These are phyloP conservation scores for Drosophila miranda DNA, from an alignment of 1,140 invertebrate genomes.

Conservation along the genomic window DNA sequence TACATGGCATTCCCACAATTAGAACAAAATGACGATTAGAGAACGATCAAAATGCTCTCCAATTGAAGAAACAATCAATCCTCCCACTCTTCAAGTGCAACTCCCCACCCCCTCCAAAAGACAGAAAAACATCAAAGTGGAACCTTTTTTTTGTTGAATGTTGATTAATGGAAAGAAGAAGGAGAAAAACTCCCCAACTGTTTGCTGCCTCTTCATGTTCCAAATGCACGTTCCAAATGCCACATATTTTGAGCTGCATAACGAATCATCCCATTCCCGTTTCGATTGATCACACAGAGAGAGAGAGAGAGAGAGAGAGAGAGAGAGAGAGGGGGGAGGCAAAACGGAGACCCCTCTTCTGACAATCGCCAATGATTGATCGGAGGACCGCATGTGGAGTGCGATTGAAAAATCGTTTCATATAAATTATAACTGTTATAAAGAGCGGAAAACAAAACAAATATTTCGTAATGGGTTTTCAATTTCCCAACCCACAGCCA, in stretches of 20 bases:
- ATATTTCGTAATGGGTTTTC: constrained; percentile 63
- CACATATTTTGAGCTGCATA: constrained; percentile 69
- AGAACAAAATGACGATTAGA: too few relatives aligned
- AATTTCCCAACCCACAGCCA: constrained; percentile 44
- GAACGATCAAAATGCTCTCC: constrained; percentile 10
- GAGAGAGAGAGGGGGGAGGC: constrained; percentile 9
- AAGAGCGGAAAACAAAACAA: constrained; percentile 29
- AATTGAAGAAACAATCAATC: too few relatives aligned
- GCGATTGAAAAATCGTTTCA: constrained; percentile 75
- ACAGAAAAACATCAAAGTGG: constrained; percentile 5
- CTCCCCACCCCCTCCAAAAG: too few relatives aligned
- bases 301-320: background rate
- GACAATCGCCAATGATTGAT: constrained; percentile 68
- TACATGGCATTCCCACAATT: background rate
- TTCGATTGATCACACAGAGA: constrained; percentile 46
- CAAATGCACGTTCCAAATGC: constrained; percentile 58
- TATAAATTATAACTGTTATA: constrained; percentile 80
- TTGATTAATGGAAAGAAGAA: constrained; percentile 65
- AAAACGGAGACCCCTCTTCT: constrained; percentile 20
- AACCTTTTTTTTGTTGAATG: constrained; percentile 72
- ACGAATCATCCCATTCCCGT: constrained; percentile 54
- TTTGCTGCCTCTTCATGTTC: constrained; percentile 23
- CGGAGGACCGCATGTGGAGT: constrained; percentile 59
- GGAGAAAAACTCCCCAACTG: constrained; percentile 16
- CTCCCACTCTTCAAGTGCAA: constrained; percentile 48